These are phyloP conservation scores for Acanthiza pusilla DNA, from an alignment of 2,797 vertebrate genomes.

Conservation along the genomic window DNA sequence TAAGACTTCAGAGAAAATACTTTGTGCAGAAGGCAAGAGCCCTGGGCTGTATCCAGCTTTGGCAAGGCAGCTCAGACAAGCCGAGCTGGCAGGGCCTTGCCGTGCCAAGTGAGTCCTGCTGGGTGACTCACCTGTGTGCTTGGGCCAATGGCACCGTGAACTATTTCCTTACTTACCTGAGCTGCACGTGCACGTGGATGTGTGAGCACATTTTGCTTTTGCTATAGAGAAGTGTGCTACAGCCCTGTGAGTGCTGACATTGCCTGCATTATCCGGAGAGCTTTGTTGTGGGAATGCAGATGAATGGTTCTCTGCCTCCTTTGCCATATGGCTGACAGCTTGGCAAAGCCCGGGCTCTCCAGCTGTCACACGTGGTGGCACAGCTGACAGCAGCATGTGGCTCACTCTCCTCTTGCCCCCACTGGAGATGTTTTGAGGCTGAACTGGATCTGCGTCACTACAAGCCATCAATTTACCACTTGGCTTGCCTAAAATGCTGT, in stretches of 20 bases:
- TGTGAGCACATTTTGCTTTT: background rate
- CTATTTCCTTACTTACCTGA: background rate
- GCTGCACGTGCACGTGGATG: rapidly evolving
- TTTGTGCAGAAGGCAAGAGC: background rate
- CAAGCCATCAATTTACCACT: background rate
- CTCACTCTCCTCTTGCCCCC: background rate
- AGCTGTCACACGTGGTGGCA: background rate
- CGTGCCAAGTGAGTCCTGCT: background rate
- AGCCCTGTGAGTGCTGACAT: rapidly evolving
- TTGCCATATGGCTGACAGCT: background rate
- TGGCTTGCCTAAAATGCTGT: background rate
- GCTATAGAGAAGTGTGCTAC: background rate
- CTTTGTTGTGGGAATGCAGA: background rate
- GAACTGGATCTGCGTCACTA: background rate
- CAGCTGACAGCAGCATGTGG: background rate
- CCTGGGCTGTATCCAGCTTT: background rate
- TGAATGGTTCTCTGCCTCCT: background rate
- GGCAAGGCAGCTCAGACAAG: background rate
- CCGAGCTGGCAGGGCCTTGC: background rate
- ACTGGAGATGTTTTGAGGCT: background rate
- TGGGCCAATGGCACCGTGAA: background rate
- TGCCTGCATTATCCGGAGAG: rapidly evolving
- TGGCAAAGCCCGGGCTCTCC: background rate
- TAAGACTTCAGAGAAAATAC: background rate
- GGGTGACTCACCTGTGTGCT: background rate